Evolutionary conservation across 2,113 vertebrate genomes (phyloP).

Genomic region (Semnornis frantzii): DNA sequence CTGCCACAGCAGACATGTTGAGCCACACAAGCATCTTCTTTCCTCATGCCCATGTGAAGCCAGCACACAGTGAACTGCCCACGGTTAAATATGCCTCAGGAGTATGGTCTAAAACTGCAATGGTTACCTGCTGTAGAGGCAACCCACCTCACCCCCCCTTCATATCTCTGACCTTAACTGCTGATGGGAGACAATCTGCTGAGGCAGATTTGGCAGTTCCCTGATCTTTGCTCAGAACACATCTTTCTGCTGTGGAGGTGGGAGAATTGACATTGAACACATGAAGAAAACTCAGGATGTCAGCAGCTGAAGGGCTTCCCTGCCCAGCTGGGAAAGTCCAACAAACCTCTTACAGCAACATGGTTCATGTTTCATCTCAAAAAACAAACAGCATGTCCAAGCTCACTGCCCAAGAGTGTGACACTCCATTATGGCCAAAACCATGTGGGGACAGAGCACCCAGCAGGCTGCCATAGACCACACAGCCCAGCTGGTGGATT

Average conservation of each 20-base stretch:
- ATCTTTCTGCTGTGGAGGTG: background rate
- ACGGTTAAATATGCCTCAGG: background rate
- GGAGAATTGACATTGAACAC: background rate
- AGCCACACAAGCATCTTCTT: too few species aligned
- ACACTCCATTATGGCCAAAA: background rate
- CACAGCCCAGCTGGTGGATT: accelerated
- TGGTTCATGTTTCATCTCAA: background rate
- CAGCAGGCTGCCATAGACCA: background rate
- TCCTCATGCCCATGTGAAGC: too few species aligned
- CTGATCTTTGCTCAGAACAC: background rate
- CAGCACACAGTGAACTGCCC: background rate
- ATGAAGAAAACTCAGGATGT: background rate
- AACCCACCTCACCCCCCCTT: background rate
- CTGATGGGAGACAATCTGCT: background rate
- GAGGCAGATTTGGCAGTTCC: background rate
- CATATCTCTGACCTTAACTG: background rate
- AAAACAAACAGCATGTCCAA: background rate
- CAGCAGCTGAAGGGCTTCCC: background rate
- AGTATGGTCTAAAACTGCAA: background rate
- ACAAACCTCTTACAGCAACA: background rate
- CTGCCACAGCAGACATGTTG: too few species aligned
- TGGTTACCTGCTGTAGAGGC: background rate
- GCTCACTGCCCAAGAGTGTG: background rate
- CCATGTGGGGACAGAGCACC: background rate
- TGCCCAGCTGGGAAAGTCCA: background rate